Base-by-base conservation (phyloP, 37 sponge, comb jelly and placozoan species). In the Dysidea cf. avara region DNA sequence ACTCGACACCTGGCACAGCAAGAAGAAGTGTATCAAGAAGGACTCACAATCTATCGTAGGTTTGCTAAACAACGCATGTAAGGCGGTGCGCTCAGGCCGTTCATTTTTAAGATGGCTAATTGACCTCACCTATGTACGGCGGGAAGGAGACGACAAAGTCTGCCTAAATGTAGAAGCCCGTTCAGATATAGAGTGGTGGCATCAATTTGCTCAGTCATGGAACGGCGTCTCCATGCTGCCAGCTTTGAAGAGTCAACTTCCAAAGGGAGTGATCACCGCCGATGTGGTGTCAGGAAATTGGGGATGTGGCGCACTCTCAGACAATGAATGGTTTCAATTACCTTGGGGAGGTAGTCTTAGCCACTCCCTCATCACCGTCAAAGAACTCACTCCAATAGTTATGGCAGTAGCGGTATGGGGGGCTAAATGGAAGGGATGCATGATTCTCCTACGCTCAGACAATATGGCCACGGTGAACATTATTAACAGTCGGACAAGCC, bases 401-500 rank as follows among this genome's bases (percentile, higher is more conserved):
- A 1, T 77, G 9, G 83, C 79, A 18, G 68, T 63, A 21, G 83
- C 74, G 2, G 33, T 59, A 1, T 88, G 79, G 89, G 83, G 89
- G 9, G 48, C 2, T 2, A 9, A 17, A 12, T 88, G 83, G 89
- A 21, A 0, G 18, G 78, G 74, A 1, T 40, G 47, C n/a, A 46
- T 39, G n/a, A 52, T 88, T 0, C 56, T 33, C 4, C 26, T 38
- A 16, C 54, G 53, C 17, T 74, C 53, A 9, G 86, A 86, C 57
- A 86, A 86, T 30, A 30, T 28, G 21, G 78, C 88, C 17, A 78
- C 76, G 21, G 71, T 81, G 50, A 39, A 38, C 4, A 72, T 66
- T 16, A 9, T 81, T 33, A 76, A 66, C 20, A 21, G 24, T 17
- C 72, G 78, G 3, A 31, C 52, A 1, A 53, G 58, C 40, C 66